phyloP scores from a whole-genome alignment of 1,140 invertebrate genomes.

The Euwallacea fornicatus region DNA sequence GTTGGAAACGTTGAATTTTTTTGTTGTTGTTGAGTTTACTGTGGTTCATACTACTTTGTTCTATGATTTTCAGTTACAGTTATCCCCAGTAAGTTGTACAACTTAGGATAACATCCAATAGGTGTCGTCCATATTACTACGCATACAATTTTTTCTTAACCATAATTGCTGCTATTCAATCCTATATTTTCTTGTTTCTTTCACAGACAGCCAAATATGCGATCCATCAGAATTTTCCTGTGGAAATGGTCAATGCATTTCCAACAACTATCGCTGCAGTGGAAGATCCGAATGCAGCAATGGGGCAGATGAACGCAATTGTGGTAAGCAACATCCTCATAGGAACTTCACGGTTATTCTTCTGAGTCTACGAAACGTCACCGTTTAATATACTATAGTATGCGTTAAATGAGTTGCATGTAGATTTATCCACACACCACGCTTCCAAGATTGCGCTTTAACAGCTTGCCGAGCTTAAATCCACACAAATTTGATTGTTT shows the following conservation, averaged over 20 bases:
- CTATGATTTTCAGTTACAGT: background rate
- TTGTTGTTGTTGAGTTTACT: no score
- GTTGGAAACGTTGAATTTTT: no score
- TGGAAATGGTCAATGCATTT: conserved; percentile 58
- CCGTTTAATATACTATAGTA: no score
- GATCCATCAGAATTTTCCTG: conserved; percentile 47
- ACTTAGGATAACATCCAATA: no score
- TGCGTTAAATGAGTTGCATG: background rate
- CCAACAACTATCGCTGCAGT: conserved; percentile 56
- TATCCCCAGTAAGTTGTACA: no score
- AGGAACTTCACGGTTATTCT: background rate
- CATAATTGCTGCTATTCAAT: background rate
- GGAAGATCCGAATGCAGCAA: conserved; percentile 57
- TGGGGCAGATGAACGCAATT: conserved; percentile 60
- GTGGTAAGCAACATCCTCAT: conserved; percentile 46
- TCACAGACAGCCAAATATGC: conserved; percentile 22
- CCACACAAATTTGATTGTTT: conserved; percentile 2
- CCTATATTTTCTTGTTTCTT: conserved; percentile 21
- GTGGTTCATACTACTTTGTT: no score
- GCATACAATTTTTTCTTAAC: no score
- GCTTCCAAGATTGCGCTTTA: conserved; percentile 14
- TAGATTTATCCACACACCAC: background rate
- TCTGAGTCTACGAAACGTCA: background rate
- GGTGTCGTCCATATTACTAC: no score
- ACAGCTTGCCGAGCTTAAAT: conserved; percentile 15